Evolutionary conservation across 2,113 vertebrate genomes (phyloP), one percentile per base, ranked within the genome.

Genomic region (Vidua macroura): DNA sequence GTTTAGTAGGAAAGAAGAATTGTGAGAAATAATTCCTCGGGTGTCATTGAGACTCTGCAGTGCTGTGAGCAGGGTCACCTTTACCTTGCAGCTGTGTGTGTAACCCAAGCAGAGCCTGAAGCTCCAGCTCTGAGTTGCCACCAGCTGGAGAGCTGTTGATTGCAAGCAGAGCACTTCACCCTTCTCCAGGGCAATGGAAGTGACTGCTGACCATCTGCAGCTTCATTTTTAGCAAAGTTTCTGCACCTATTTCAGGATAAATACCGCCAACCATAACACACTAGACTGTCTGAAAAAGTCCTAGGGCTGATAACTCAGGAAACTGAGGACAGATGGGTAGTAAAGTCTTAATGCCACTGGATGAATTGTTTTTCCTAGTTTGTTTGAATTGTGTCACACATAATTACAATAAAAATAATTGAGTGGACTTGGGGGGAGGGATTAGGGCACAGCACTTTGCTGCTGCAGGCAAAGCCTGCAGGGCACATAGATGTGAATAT

Each of bases 331-430:
- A 88, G 96, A 53, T 33, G 69, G 85, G 48, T 92, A 68, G 88
- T 72, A 66, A 97, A 93, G 90, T 95, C 96, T 97, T 94, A 95
- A 90, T 93, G 95, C 83, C 96, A 96, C 93, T 67, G 63, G 84
- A 94, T 8, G 93, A 94, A 94, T 97, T 92, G 81, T 96, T 96
- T 97, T 96, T 96, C 81, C 93, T 87, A 92, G 92, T 96, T 96
- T 92, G 92, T 97, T 98, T 97, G 92, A 97, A 96, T 96, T 97
- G 95, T 92, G 97, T 96, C 98, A 97, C 97, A 96, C 92, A 89
- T 95, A 95, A 97, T 96, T 96, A 98, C 96, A 97, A 77, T 96
- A 95, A 97, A 97, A 96, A 93, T 92, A 89, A 81, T 75, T 89
- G 92, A 97, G 81, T 37, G 48, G 75, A 67, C 31, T 18, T 39